Evolutionary conservation across 2,113 vertebrate species (phyloP), one percentile per base, ranked within the genome.

Genomic region (Anguilla rostrata): DNA sequence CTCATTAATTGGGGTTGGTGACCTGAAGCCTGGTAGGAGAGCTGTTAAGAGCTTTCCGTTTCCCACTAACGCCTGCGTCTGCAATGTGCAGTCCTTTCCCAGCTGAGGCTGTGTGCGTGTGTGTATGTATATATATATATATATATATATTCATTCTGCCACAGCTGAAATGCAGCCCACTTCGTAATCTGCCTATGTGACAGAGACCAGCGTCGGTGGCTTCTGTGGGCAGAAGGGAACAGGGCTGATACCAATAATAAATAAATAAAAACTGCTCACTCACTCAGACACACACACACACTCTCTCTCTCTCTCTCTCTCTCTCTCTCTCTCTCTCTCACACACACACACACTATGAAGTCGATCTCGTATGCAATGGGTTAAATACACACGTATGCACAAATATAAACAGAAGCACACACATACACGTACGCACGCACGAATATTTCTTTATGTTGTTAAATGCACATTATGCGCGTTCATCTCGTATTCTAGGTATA

Each of bases 1-100:
- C 29, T 75, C 71, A 75, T 75, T 75, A 75, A 75, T 75, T 75
- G 26, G 71, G 60, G 71, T 34, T 75, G 71, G 63, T 75, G 71
- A 75, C 71, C 71, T 75, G 12, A 75, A 34, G 71, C 71, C 71
- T 9, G 22, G 26, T 29, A 75, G 29, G 1, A 75, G 71, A 75
- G 60, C 60, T 66, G 60, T 20, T 66, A 66, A 66, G 26, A 75
- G 71, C 71, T 75, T 75, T 3, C 34, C 26, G 26, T 26, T 34
- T 75, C n/a, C 22, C n/a, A 75, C 26, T 34, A n/a, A 75, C n/a
- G n/a, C 66, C 66, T 29, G 29, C 71, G 9, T 34, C 71, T 75
- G n/a, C n/a, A 75, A 75, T 75, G 22, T 71, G 63, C 26, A n/a
- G 63, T 71, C 63, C 60, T 20, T 63, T 12, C 15, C 26, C 6